Evolutionary conservation across 2,113 vertebrate species (phyloP).

Genomic region (Electrona antarctica): DNA sequence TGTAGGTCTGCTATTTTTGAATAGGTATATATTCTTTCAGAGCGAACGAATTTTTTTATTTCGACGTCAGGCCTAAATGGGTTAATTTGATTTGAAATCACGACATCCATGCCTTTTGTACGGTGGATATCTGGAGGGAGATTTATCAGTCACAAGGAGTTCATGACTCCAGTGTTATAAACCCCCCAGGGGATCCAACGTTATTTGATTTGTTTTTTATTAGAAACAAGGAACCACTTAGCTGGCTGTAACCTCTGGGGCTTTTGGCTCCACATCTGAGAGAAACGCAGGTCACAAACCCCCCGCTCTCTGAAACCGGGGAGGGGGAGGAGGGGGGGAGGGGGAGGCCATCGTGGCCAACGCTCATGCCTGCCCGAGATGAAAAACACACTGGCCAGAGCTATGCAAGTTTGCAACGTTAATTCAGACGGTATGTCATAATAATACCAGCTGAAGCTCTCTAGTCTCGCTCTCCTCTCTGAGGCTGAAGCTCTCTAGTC

Average conservation of each 20-base stretch:
- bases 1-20: too few species aligned
- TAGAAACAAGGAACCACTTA: constrained; percentile 73
- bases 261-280: constrained; percentile 64
- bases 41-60: too few species aligned
- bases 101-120: constrained; percentile 45
- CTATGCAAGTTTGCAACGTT: constrained; percentile 26
- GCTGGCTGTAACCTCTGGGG: constrained; percentile 61
- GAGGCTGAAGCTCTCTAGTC: too few species aligned
- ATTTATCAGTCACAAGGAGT: constrained; percentile 53
- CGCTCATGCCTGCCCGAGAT: constrained; percentile 32
- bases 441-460: constrained; percentile 20
- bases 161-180: constrained; percentile 60
- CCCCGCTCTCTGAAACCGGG: constrained; percentile 20
- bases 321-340: constrained; percentile 35
- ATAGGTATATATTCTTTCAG: too few species aligned
- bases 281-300: constrained; percentile 42
- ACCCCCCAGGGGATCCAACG: constrained; percentile 46
- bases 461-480: too few species aligned
- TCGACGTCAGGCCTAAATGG: too few species aligned
- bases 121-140: constrained; percentile 39
- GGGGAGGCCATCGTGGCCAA: constrained; percentile 42
- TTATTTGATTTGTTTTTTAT: constrained; percentile 74
- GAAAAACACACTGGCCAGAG: constrained; percentile 22
- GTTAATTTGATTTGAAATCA: too few species aligned
- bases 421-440: constrained; percentile 39